phyloP scores from a whole-genome alignment of 1,140 invertebrate genomes.

The Megalopta genalis region DNA sequence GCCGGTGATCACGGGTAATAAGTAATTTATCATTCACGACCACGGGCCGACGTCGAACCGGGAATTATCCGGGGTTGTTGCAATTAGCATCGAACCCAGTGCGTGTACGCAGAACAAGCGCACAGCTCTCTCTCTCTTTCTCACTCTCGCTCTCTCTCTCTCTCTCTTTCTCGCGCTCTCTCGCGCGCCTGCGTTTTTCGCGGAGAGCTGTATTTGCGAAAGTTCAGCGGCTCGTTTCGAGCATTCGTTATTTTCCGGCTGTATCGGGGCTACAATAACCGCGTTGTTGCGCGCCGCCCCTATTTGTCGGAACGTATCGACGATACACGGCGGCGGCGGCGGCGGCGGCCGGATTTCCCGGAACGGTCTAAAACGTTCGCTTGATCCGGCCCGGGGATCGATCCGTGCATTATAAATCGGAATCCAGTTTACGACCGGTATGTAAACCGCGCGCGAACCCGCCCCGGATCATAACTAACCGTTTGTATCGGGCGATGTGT shows the following conservation, averaged over 20 bases:
- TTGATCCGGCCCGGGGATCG: background rate
- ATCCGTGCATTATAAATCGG: slow-evolving; percentile 7
- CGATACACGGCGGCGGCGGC: too few species aligned
- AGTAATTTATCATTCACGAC: slow-evolving; percentile 38
- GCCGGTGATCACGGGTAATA: slow-evolving; percentile 24
- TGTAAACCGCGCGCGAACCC: slow-evolving; percentile 24
- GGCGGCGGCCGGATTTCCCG: background rate
- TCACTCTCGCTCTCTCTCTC: background rate
- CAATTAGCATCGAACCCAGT: background rate
- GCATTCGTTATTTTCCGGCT: background rate
- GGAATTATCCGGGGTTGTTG: background rate
- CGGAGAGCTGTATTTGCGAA: background rate
- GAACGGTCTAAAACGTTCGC: slow-evolving; percentile 20
- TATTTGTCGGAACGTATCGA: background rate
- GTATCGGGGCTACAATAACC: background rate
- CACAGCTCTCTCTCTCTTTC: too few species aligned
- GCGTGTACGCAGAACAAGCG: background rate
- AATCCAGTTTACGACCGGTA: slow-evolving; percentile 33
- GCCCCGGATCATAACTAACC: slow-evolving; percentile 37
- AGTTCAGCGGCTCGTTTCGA: background rate
- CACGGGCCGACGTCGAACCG: background rate
- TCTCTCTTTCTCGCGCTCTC: too few species aligned
- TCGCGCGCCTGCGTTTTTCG: background rate
- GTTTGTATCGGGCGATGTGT: slow-evolving; percentile 6
- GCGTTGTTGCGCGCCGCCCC: background rate